Percentiles rank a stretch among this genome's conserved stretches.
phyloP scores from a whole-genome alignment of 2,113 vertebrate species.

The Platysteira castanea region DNA sequence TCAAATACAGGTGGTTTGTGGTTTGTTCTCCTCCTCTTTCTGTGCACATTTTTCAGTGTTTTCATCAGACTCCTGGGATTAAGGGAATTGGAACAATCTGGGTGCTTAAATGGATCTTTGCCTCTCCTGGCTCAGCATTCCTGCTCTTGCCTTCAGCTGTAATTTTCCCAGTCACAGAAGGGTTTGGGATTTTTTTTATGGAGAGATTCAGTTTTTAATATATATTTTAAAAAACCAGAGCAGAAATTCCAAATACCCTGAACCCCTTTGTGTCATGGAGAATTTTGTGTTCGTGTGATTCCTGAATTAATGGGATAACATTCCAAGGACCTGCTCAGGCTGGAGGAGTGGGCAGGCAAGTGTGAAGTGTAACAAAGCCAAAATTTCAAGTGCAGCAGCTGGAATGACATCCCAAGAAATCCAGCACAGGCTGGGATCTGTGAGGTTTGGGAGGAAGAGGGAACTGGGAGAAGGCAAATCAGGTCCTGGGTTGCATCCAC shows the following conservation, averaged over 20 bases:
- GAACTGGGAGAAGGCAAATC: not conserved
- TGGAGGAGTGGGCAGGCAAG: not conserved
- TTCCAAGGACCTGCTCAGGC: not conserved
- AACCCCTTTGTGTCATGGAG: not conserved
- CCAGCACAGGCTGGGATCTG: not conserved
- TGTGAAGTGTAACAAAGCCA: not conserved
- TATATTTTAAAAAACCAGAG: rapidly evolving
- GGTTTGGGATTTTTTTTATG: not conserved
- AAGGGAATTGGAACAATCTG: not conserved
- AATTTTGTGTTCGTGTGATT: rapidly evolving
- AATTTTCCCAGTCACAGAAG: not conserved
- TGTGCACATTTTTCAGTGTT: not conserved
- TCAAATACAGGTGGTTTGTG: not conserved
- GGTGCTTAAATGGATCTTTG: not conserved
- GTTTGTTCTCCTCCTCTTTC: not conserved
- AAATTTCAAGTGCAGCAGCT: not conserved
- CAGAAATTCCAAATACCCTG: not conserved
- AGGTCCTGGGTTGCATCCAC: not conserved
- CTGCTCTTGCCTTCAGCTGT: not conserved
- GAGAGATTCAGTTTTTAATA: not conserved
- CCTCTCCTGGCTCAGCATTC: not conserved
- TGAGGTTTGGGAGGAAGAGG: not conserved
- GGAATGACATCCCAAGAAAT: not conserved
- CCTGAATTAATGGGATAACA: not conserved
- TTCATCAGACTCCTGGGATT: not conserved